Percentiles rank a stretch among this genome's conserved stretches.
Conservation (phyloP, 2,797 vertebrate species). For the Galagoides demidoff region DNA sequence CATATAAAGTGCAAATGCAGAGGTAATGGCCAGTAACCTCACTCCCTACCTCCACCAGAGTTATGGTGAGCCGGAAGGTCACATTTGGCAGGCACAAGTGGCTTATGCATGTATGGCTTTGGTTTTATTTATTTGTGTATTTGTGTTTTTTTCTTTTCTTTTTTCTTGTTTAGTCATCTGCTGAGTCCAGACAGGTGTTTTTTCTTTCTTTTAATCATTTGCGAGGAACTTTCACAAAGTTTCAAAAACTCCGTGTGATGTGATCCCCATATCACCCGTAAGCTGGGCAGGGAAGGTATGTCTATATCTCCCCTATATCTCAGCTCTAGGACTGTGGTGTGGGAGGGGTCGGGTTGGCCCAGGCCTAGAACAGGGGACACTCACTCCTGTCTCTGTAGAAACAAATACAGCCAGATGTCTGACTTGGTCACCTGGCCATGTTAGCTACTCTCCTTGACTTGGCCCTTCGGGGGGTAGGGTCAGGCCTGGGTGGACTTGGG, state of each 20-base stretch:
- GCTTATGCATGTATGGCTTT: background rate
- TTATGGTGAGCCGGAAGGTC: background rate
- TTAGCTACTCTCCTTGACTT: background rate
- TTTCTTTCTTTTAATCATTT: background rate
- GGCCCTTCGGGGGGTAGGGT: background rate
- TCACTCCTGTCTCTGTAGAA: background rate
- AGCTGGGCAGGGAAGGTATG: background rate
- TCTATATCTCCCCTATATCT: background rate
- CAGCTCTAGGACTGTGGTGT: background rate
- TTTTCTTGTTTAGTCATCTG: too few species aligned
- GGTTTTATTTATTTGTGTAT: background rate
- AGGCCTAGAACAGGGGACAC: background rate
- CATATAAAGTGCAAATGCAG: background rate
- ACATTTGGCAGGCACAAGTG: background rate
- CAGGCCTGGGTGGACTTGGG: background rate
- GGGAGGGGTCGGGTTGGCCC: background rate
- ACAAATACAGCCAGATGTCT: background rate
- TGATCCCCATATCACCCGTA: background rate
- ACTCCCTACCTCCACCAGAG: background rate
- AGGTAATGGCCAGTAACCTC: background rate
- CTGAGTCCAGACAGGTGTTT: too few species aligned
- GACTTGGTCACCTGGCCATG: background rate
- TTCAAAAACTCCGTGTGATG: background rate
- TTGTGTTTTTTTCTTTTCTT: background rate
- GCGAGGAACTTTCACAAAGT: background rate